These are phyloP conservation scores for Dyspetes luteomarginatus DNA, from an alignment of 2,888 invertebrate species.

Conservation along the genomic window DNA sequence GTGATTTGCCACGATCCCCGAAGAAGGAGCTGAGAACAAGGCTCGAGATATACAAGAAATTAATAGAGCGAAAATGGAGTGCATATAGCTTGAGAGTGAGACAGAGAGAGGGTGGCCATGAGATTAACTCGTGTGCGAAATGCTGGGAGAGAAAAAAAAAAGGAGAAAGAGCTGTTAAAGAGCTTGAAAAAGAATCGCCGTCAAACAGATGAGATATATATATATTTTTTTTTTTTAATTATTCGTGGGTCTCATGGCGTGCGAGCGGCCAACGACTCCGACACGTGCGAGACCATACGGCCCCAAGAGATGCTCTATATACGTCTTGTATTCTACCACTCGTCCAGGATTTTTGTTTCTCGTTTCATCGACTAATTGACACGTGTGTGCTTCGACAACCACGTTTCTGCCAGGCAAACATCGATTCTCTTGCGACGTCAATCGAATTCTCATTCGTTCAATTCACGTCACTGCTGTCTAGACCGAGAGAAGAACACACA, in stretches of 20 bases:
- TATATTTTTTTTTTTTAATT: conserved; percentile 53
- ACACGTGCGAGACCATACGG: conserved; percentile 51
- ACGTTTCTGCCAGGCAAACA: conserved; percentile 43
- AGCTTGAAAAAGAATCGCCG: conserved; percentile 50
- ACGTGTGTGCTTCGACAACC: conserved; percentile 70
- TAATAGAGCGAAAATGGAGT: conserved; percentile 57
- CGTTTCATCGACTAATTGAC: conserved; percentile 75
- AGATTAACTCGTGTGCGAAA: neutral
- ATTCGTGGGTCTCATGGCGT: conserved; percentile 7
- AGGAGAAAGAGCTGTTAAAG: conserved; percentile 17
- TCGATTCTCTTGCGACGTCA: conserved; percentile 51
- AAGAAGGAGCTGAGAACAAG: conserved; percentile 41
- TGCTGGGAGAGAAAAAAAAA: conserved; percentile 3
- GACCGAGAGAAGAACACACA: conserved; percentile 21
- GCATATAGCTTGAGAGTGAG: conserved; percentile 12
- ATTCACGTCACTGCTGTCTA: conserved; percentile 11
- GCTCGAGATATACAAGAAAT: conserved; percentile 53
- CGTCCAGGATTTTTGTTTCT: conserved; percentile 70
- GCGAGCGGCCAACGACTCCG: conserved; percentile 48
- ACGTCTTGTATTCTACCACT: conserved; percentile 60
- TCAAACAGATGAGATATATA: conserved; percentile 19
- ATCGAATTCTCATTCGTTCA: conserved; percentile 47
- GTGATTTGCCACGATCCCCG: conserved; percentile 69
- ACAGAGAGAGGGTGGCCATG: neutral
- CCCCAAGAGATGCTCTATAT: conserved; percentile 21